Evolutionary conservation across 2,797 vertebrate species (phyloP).

Genomic region (Lateolabrax maculatus): DNA sequence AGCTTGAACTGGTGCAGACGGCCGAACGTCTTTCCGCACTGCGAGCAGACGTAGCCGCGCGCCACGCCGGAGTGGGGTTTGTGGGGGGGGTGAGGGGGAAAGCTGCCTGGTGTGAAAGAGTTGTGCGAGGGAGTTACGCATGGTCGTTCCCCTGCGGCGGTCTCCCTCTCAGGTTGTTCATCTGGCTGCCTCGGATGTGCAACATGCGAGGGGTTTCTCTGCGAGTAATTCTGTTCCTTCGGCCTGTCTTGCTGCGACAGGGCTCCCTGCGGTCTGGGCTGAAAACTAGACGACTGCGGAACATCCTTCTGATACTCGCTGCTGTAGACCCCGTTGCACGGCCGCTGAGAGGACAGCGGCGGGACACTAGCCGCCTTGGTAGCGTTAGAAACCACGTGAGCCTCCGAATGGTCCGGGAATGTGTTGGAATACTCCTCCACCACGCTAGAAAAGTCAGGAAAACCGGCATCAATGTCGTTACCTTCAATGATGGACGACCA

Average conservation of each 20-base stretch:
- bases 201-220: slow-evolving; percentile 38
- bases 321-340: slow-evolving; percentile 71
- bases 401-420: slow-evolving; percentile 58
- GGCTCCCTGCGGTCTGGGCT: slow-evolving; percentile 43
- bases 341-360: slow-evolving; percentile 61
- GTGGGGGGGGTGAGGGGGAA: slow-evolving; percentile 42
- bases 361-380: slow-evolving; percentile 34
- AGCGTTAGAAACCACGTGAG: slow-evolving; percentile 36
- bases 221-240: slow-evolving; percentile 61
- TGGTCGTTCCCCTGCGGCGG: neutral
- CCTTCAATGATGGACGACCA: slow-evolving; percentile 82
- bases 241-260: slow-evolving; percentile 51
- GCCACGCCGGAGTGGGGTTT: slow-evolving; percentile 27
- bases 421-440: slow-evolving; percentile 79
- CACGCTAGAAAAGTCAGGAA: slow-evolving; percentile 81
- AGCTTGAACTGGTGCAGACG: slow-evolving; percentile 82
- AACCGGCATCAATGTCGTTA: slow-evolving; percentile 74
- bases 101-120: slow-evolving; percentile 41
- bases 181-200: slow-evolving; percentile 26
- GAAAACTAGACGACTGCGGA: slow-evolving; percentile 64
- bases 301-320: slow-evolving; percentile 68
- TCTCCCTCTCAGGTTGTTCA: slow-evolving; percentile 38
- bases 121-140: slow-evolving; percentile 31
- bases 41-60: slow-evolving; percentile 71
- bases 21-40: slow-evolving; percentile 80